Percentiles rank a stretch among this genome's conserved stretches.
Evolutionary conservation across 1,140 invertebrate species (phyloP).

Genomic region (Saxidomus purpurata): DNA sequence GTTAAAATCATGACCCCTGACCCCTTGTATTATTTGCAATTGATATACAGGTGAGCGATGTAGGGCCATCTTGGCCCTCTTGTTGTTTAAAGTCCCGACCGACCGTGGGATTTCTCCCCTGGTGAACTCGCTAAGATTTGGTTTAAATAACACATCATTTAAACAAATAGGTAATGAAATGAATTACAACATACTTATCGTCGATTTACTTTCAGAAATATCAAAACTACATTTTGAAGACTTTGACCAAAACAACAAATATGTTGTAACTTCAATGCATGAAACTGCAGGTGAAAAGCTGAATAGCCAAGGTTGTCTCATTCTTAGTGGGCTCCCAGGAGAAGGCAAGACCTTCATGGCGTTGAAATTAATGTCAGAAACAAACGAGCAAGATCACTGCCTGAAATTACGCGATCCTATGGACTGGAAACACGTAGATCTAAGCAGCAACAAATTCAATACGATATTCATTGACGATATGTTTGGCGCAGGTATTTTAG

Average conservation of each 20-base stretch:
- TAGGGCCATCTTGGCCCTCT: too few relatives aligned
- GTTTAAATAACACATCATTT: too few relatives aligned
- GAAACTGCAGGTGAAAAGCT: background rate
- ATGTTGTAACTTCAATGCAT: background rate
- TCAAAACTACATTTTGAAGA: background rate
- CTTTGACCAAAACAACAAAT: background rate
- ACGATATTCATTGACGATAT: slow-evolving; percentile 36
- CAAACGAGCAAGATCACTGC: too few relatives aligned
- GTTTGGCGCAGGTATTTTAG: slow-evolving; percentile 10
- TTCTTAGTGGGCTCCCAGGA: background rate
- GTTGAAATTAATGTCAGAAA: background rate
- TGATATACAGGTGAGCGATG: too few relatives aligned
- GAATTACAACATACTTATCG: too few relatives aligned
- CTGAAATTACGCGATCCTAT: background rate
- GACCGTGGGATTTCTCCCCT: too few relatives aligned
- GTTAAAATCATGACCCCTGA: too few relatives aligned
- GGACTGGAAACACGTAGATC: slow-evolving; percentile 13
- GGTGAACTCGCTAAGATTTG: too few relatives aligned
- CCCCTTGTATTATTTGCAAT: too few relatives aligned
- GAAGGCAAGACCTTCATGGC: slow-evolving; percentile 1
- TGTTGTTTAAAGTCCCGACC: too few relatives aligned
- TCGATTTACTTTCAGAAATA: background rate
- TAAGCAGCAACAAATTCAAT: background rate
- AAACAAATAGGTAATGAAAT: too few relatives aligned
- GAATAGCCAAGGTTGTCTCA: background rate